Evolutionary conservation across 2,888 invertebrate genomes (phyloP).

Genomic region (Ptychoptera contaminata): DNA sequence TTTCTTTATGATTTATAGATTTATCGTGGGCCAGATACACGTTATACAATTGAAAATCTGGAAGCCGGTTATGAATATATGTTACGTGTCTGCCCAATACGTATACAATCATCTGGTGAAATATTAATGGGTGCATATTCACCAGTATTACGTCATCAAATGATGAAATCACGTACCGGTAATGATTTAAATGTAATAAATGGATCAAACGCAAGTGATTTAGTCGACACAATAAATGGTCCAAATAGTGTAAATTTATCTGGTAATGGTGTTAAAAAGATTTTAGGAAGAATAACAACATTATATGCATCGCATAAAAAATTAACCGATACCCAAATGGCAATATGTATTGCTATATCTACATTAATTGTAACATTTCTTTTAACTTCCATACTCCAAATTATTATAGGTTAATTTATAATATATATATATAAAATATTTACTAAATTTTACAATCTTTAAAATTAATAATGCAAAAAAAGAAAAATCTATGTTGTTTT

Average conservation of each 20-base stretch:
- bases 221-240: constrained; percentile 9
- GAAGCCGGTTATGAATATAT: constrained; percentile 60
- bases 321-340: constrained; percentile 28
- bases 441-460: too few species aligned
- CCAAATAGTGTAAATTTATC: constrained; percentile 1
- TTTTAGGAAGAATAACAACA: constrained; percentile 25
- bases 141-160: constrained; percentile 36
- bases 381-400: too few species aligned
- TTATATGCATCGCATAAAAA: constrained; percentile 26
- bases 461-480: too few species aligned
- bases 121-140: constrained; percentile 57
- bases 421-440: too few species aligned
- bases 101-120: constrained; percentile 37
- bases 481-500: too few species aligned
- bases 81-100: constrained; percentile 63
- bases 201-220: constrained; percentile 9
- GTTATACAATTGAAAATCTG: constrained; percentile 48
- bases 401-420: too few species aligned
- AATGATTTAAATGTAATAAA: not conserved
- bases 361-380: too few species aligned
- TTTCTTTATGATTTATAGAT: constrained; percentile 32
- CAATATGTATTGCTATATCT: constrained; percentile 16
- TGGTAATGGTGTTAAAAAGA: constrained; percentile 19
- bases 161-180: not conserved
- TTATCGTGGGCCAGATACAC: constrained; percentile 47